phyloP scores from a whole-genome alignment of 2,113 vertebrate genomes.

The Aleadryas rufinucha region DNA sequence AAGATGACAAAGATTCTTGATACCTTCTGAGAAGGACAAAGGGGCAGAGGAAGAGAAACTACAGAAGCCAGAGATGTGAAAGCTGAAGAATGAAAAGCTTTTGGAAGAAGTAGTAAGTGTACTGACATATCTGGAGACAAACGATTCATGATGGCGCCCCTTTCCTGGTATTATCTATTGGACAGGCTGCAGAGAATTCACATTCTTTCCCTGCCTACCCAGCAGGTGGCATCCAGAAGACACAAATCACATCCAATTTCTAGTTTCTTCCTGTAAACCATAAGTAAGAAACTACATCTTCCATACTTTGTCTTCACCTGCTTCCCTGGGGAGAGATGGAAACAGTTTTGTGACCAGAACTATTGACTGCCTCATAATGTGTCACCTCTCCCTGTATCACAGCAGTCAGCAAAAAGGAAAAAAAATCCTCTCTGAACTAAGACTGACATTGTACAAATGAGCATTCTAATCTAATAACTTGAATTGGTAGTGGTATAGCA shows the following conservation, averaged over 20 bases:
- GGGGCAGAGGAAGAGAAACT: background rate
- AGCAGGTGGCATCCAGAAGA: background rate
- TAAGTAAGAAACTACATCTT: background rate
- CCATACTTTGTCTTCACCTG: background rate
- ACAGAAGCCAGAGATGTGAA: background rate
- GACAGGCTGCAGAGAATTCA: background rate
- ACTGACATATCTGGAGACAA: background rate
- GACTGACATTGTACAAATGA: background rate
- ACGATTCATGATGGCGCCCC: accelerated
- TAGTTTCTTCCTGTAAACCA: background rate
- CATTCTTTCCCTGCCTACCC: background rate
- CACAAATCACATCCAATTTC: background rate
- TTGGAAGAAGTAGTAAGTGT: background rate
- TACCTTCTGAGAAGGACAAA: background rate
- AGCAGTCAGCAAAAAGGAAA: background rate
- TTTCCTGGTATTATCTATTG: accelerated
- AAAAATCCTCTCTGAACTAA: background rate
- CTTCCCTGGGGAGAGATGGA: background rate
- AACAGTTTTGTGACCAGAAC: background rate
- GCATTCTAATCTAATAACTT: background rate
- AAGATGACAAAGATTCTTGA: background rate
- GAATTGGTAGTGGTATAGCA: background rate
- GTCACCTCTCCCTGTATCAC: background rate
- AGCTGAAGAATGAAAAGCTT: background rate
- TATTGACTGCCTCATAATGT: background rate